Conservation (phyloP, 2,113 vertebrate species). For the Phrynosoma blainvillii region DNA sequence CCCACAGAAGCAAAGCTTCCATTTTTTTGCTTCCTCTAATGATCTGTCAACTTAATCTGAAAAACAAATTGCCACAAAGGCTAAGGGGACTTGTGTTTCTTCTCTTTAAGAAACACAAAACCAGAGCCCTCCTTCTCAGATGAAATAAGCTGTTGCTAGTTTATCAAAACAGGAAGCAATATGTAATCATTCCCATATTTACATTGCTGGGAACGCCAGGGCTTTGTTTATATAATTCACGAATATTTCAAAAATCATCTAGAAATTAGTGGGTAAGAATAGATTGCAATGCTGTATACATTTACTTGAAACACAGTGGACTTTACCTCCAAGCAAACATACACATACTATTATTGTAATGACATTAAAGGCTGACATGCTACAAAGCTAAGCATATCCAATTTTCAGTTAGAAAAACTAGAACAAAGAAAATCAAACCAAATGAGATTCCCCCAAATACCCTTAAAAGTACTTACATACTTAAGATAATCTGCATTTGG, state of each 20-base stretch:
- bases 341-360: neutral
- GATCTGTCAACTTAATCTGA: too few species aligned
- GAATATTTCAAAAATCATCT: neutral
- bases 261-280: neutral
- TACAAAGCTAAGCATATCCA: slow-evolving; percentile 25
- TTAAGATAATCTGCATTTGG: slow-evolving; percentile 72
- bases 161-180: neutral
- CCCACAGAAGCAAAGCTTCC: neutral
- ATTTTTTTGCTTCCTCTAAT: neutral
- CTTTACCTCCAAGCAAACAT: neutral
- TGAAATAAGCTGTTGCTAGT: neutral
- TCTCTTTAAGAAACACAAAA: neutral
- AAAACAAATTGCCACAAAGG: too few species aligned
- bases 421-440: slow-evolving; percentile 74
- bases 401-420: slow-evolving; percentile 64
- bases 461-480: slow-evolving; percentile 68
- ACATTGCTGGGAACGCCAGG: neutral
- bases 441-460: slow-evolving; percentile 57
- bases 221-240: neutral
- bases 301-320: neutral
- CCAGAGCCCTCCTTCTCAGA: neutral
- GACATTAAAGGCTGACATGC: neutral
- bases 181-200: neutral
- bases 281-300: neutral
- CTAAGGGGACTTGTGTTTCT: neutral